Conservation (phyloP, 2,113 vertebrate genomes). For the Charina bottae region DNA sequence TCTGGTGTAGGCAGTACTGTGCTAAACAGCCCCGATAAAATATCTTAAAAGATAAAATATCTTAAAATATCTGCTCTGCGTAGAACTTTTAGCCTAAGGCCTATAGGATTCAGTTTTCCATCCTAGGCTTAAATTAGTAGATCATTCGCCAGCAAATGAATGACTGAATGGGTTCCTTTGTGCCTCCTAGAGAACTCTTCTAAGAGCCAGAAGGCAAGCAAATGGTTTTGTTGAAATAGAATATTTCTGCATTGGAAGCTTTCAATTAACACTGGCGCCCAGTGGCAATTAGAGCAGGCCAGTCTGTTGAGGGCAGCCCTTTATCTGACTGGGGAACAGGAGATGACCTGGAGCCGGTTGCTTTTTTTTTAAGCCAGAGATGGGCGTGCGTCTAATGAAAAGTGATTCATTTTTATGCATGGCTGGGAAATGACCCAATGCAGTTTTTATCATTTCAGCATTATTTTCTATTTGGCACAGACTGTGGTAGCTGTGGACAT, state of each 20-base stretch:
- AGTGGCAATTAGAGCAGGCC: background rate
- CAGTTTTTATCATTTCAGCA: constrained; percentile 6
- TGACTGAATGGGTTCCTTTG: constrained; percentile 2
- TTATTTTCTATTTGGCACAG: constrained; percentile 19
- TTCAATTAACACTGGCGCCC: constrained; percentile 51
- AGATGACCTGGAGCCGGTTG: constrained; percentile 33
- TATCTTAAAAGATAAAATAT: no score
- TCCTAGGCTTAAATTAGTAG: constrained; percentile 26
- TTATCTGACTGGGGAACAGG: constrained; percentile 30
- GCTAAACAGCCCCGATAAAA: constrained; percentile 3
- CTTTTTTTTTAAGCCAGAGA: constrained; percentile 30
- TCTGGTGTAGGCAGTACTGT: background rate
- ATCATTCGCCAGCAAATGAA: constrained; percentile 62
- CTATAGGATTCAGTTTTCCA: constrained; percentile 48
- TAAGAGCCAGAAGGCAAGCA: constrained; percentile 37
- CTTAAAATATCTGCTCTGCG: constrained; percentile 31
- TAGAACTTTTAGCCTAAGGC: constrained; percentile 12
- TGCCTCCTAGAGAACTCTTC: background rate
- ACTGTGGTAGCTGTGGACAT: background rate
- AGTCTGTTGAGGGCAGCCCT: background rate
- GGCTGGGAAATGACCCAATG: background rate
- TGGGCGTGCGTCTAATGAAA: constrained; percentile 53
- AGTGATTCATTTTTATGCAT: constrained; percentile 34
- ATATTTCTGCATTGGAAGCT: constrained; percentile 52
- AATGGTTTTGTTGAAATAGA: constrained; percentile 30